Evolutionary conservation across 2,888 invertebrate species (phyloP).

Genomic region (Timema cristinae): DNA sequence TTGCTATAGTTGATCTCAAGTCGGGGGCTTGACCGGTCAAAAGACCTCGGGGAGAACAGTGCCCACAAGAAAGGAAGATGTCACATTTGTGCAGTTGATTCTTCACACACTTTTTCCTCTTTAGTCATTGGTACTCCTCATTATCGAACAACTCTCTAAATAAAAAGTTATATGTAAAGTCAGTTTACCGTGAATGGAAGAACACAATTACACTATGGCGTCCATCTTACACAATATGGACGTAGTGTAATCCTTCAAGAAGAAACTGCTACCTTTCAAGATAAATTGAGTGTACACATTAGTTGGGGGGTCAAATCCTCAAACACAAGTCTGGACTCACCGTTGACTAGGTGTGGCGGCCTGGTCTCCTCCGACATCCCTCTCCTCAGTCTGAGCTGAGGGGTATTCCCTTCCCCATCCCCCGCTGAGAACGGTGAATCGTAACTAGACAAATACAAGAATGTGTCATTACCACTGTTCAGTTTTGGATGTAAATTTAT

Average conservation of each 20-base stretch:
- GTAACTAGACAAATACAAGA: slow-evolving; percentile 27
- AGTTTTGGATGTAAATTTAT: background rate
- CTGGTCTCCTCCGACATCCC: slow-evolving; percentile 44
- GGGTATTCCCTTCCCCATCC: slow-evolving; percentile 34
- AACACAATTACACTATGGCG: no score
- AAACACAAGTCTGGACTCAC: background rate
- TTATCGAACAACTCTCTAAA: no score
- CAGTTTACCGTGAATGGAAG: no score
- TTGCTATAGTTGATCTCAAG: no score
- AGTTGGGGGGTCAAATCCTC: background rate
- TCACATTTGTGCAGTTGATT: background rate
- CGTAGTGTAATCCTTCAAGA: no score
- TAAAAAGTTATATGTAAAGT: no score
- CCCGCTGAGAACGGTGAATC: slow-evolving; percentile 42
- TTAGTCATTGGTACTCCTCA: no score
- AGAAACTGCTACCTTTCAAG: no score
- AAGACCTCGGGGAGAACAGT: background rate
- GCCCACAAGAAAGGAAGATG: background rate
- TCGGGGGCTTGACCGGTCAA: no score
- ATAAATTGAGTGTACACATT: no score
- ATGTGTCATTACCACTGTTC: background rate
- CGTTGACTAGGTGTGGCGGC: slow-evolving; percentile 22
- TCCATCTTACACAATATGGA: no score
- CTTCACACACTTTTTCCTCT: background rate
- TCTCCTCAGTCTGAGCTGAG: slow-evolving; percentile 32